Evolutionary conservation across 2,888 invertebrate species (phyloP).

Genomic region (Clistopyga incitator): DNA sequence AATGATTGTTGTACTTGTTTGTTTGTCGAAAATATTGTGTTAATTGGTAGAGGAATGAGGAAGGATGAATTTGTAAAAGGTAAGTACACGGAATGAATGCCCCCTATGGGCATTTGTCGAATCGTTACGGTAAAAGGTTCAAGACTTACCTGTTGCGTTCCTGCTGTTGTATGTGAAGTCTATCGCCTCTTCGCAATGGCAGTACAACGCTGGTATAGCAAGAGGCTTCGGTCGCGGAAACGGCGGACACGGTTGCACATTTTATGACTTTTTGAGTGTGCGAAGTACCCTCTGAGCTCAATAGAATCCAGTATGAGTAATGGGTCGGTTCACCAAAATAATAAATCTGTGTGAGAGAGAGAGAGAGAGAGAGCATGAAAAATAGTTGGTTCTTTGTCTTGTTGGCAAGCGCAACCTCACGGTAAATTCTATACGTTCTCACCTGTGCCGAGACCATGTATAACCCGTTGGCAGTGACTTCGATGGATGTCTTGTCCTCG

Average conservation of each 20-base stretch:
- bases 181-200: constrained; percentile 76
- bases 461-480: constrained; percentile 79
- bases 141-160: constrained; percentile 77
- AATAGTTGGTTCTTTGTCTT: no score
- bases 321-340: constrained; percentile 77
- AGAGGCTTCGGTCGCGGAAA: constrained; percentile 78
- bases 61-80: no score
- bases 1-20: no score
- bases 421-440: constrained; percentile 28
- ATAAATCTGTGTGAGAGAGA: constrained; percentile 74
- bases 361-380: background rate
- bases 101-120: no score
- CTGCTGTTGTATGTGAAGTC: constrained; percentile 79
- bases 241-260: constrained; percentile 78
- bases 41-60: no score
- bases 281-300: constrained; percentile 78
- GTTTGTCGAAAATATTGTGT: no score
- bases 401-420: background rate
- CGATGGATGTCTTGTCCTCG: constrained; percentile 80
- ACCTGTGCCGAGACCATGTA: constrained; percentile 82
- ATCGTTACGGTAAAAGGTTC: background rate
- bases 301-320: constrained; percentile 80
- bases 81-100: no score
- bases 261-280: constrained; percentile 75
- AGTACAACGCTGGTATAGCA: constrained; percentile 80